Conservation (phyloP, 2,888 invertebrate species). For the Hirtodrosophila trivittata region DNA sequence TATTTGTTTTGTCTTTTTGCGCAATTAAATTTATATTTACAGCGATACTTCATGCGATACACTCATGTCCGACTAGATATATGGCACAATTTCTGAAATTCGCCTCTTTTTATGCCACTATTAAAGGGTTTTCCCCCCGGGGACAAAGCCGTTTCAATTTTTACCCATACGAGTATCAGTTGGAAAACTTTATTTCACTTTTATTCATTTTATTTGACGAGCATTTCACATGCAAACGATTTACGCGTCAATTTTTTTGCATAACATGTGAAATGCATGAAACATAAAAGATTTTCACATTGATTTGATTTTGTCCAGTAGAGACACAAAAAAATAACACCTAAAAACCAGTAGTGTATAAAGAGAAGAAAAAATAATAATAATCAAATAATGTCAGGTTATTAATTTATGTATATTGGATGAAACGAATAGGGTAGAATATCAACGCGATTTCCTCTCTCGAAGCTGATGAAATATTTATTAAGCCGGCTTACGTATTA, state of each 20-base stretch:
- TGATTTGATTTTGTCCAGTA: constrained; percentile 46
- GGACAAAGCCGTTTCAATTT: constrained; percentile 31
- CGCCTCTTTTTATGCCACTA: constrained; percentile 9
- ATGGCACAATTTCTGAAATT: constrained; percentile 46
- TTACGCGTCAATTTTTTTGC: constrained; percentile 47
- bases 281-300: constrained; percentile 45
- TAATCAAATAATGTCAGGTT: not conserved
- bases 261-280: constrained; percentile 37
- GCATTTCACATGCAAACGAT: constrained; percentile 44
- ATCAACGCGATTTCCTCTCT: constrained; percentile 3
- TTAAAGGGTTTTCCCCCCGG: constrained; percentile 17
- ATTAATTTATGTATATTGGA: constrained; percentile 5
- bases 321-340: constrained; percentile 17
- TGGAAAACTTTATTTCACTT: constrained; percentile 52
- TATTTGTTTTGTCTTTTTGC: constrained; percentile 51
- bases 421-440: constrained; percentile 2
- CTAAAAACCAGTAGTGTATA: constrained; percentile 9
- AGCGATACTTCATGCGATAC: constrained; percentile 43
- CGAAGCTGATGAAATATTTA: constrained; percentile 3
- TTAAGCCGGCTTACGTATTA: too few relatives aligned
- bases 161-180: constrained; percentile 3
- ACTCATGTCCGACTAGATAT: constrained; percentile 48
- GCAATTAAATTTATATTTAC: constrained; percentile 78
- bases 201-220: constrained; percentile 46
- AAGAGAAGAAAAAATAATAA: not conserved